A percentile compares a stretch with the other conserved stretches of the same genome.
These are phyloP conservation scores for Melitaea cinxia DNA, from an alignment of 1,140 invertebrate genomes.

Conservation along the genomic window DNA sequence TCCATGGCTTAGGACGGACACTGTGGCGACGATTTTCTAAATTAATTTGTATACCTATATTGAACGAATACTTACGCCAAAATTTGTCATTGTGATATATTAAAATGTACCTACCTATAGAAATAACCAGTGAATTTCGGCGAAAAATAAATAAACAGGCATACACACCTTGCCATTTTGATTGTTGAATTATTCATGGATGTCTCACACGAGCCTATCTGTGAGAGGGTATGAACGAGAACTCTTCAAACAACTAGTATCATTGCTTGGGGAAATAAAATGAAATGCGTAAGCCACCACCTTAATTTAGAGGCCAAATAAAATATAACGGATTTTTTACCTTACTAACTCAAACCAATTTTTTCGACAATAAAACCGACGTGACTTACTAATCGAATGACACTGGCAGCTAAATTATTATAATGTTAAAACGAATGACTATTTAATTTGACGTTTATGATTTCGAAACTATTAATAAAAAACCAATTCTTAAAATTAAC, in stretches of 20 bases:
- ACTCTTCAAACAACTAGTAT: slow-evolving; percentile 63
- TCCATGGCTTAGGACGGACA: not conserved
- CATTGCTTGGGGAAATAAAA: slow-evolving; percentile 57
- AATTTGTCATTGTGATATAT: slow-evolving; percentile 25
- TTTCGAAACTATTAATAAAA: not conserved
- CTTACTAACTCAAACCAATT: slow-evolving; percentile 35
- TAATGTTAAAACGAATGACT: not conserved
- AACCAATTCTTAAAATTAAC: slow-evolving; percentile 5
- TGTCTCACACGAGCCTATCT: slow-evolving; percentile 65
- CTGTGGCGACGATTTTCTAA: slow-evolving; percentile 4
- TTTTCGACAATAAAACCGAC: slow-evolving; percentile 28
- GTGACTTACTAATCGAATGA: not conserved
- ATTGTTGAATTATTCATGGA: slow-evolving; percentile 80
- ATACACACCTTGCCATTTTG: slow-evolving; percentile 76
- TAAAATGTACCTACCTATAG: slow-evolving; percentile 49
- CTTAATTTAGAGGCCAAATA: slow-evolving; percentile 57
- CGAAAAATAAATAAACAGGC: slow-evolving; percentile 75
- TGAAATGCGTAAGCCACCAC: slow-evolving; percentile 58
- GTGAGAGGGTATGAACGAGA: slow-evolving; percentile 50
- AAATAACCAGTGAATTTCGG: slow-evolving; percentile 69
- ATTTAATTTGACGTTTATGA: not conserved
- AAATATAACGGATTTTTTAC: slow-evolving; percentile 55
- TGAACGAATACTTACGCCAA: slow-evolving; percentile 12
- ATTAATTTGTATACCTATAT: slow-evolving; percentile 25
- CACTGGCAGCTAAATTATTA: not conserved